A percentile compares a stretch with the other conserved stretches of the same genome.
phyloP scores from a whole-genome alignment of 2,888 invertebrate genomes.

The Aspidapion aeneum region DNA sequence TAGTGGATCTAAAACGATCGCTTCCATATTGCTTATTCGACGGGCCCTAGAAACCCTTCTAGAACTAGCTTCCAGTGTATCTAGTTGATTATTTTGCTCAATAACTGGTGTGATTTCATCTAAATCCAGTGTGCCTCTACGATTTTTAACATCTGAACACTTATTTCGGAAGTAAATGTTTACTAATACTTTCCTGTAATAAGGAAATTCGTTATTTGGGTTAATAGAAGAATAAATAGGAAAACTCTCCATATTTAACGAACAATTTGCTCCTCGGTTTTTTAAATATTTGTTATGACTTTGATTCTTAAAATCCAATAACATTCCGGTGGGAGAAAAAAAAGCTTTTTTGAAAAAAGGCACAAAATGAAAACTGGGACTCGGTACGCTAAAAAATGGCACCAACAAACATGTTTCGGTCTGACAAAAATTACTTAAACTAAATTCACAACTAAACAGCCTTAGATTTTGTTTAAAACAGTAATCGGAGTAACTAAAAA shows the following conservation, averaged over 20 bases:
- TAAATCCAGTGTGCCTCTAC: slow-evolving; percentile 32
- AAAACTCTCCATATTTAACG: slow-evolving; percentile 6
- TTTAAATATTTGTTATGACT: too few species aligned
- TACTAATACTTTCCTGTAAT: slow-evolving; percentile 19
- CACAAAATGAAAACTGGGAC: slow-evolving; percentile 26
- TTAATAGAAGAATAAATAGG: slow-evolving; percentile 11
- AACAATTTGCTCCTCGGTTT: too few species aligned
- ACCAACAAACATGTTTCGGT: slow-evolving; percentile 27
- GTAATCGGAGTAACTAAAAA: slow-evolving; percentile 36
- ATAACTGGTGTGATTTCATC: slow-evolving; percentile 44
- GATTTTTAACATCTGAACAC: slow-evolving; percentile 21
- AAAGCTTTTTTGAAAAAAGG: slow-evolving; percentile 25
- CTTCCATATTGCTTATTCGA: slow-evolving; percentile 16
- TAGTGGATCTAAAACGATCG: slow-evolving; percentile 49
- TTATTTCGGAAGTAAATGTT: slow-evolving; percentile 24
- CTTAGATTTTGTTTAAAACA: slow-evolving; percentile 36
- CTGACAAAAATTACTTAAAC: slow-evolving; percentile 27
- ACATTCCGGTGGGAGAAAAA: slow-evolving; percentile 15
- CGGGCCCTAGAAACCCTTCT: slow-evolving; percentile 12
- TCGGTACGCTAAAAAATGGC: slow-evolving; percentile 5
- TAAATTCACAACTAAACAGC: slow-evolving; percentile 26
- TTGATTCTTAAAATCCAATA: slow-evolving; percentile 14
- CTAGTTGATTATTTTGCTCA: slow-evolving; percentile 27
- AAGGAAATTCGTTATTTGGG: slow-evolving; percentile 12
- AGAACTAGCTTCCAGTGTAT: slow-evolving; percentile 8